A percentile compares a stretch with the other conserved stretches of the same genome.
These are phyloP conservation scores for Serilophus lunatus DNA, from an alignment of 2,113 vertebrate species.

Conservation along the genomic window DNA sequence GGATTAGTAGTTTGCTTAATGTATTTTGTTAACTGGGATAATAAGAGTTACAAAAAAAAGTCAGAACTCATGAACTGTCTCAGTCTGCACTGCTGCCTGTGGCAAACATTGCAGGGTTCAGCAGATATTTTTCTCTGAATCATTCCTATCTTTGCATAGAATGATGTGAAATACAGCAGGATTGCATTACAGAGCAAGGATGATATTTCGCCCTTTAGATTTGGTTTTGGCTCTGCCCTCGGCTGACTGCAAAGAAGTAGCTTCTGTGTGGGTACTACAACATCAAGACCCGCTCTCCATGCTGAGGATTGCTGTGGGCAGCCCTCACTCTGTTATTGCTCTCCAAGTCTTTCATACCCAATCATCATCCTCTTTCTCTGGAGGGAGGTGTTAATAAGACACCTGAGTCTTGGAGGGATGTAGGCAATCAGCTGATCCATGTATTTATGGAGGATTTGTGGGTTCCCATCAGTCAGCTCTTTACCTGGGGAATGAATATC, in stretches of 20 bases:
- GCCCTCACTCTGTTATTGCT: accelerated
- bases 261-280: background rate
- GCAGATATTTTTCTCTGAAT: background rate
- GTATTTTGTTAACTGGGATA: background rate
- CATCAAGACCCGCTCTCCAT: background rate
- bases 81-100: background rate
- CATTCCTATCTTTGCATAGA: background rate
- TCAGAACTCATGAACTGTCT: background rate
- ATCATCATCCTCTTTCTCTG: background rate
- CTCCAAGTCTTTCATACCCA: background rate
- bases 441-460: background rate
- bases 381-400: background rate
- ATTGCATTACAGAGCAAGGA: background rate
- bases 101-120: background rate
- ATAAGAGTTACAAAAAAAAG: background rate
- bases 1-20: background rate
- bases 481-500: background rate
- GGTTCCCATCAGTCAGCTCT: background rate
- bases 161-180: background rate
- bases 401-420: background rate
- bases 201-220: background rate
- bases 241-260: background rate
- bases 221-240: background rate
- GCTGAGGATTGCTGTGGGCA: background rate
- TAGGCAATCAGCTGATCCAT: background rate